These are phyloP conservation scores for Balaeniceps rex DNA, from an alignment of 2,113 vertebrate species.

Conservation along the genomic window DNA sequence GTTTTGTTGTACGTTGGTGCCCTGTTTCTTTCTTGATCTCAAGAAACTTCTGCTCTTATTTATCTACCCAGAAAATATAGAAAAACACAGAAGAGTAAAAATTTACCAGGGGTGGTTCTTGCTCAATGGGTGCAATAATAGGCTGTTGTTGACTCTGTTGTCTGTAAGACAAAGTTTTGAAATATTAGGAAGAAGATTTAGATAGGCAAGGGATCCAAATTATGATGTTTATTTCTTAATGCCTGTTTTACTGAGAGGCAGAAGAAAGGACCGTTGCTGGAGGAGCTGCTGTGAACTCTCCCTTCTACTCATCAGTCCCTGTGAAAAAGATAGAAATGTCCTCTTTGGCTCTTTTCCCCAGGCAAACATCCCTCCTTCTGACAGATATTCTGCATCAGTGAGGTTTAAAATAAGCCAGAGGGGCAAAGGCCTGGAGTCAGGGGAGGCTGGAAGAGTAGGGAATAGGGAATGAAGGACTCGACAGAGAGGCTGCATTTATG, in stretches of 20 bases:
- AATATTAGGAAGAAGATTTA: not conserved
- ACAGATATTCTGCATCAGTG: not conserved
- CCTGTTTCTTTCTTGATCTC: not conserved
- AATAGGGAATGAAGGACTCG: not conserved
- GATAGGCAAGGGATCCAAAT: not conserved
- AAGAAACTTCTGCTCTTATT: not conserved
- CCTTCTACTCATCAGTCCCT: not conserved
- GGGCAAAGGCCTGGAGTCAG: not conserved
- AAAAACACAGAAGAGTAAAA: not conserved
- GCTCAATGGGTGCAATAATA: not conserved
- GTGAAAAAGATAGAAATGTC: not conserved
- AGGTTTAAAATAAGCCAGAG: not conserved
- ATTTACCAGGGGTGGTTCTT: not conserved
- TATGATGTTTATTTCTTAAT: not conserved
- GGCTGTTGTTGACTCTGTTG: not conserved
- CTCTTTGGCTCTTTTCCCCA: not conserved
- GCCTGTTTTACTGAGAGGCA: not conserved
- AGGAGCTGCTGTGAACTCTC: not conserved
- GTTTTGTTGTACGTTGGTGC: not conserved
- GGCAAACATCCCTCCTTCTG: not conserved
- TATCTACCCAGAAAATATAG: not conserved
- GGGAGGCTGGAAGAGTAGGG: not conserved
- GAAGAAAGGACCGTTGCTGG: not conserved
- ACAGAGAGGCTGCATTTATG: not conserved
- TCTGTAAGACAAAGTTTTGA: not conserved